These are phyloP conservation scores for Canis aureus DNA, from an alignment of 2,113 vertebrate genomes.

Conservation along the genomic window DNA sequence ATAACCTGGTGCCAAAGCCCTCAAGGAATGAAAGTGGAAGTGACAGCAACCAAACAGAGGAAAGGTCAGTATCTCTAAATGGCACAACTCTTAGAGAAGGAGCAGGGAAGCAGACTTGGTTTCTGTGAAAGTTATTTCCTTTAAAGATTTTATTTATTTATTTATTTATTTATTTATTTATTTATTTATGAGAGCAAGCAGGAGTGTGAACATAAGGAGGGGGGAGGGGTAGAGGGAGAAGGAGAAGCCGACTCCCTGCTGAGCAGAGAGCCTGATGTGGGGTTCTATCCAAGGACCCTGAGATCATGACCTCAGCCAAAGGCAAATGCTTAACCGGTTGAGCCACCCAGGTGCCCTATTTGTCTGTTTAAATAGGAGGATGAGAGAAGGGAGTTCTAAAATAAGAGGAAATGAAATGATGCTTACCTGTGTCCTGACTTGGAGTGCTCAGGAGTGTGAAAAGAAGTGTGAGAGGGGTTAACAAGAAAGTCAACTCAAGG, in stretches of 20 bases:
- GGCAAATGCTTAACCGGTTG: too few relatives aligned
- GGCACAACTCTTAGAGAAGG: neutral
- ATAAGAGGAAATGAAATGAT: neutral
- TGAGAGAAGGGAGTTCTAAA: neutral
- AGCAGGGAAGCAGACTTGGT: neutral
- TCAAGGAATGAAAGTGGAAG: neutral
- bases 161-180: too few relatives aligned
- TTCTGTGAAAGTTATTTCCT: neutral
- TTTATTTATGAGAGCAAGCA: too few relatives aligned
- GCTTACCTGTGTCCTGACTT: neutral
- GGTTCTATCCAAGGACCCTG: too few relatives aligned
- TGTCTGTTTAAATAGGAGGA: slow-evolving; percentile 1
- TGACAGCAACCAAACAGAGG: neutral
- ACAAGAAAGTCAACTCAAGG: neutral
- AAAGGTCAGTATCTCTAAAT: neutral
- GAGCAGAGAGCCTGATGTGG: too few relatives aligned
- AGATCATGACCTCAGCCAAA: too few relatives aligned
- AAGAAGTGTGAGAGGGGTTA: neutral
- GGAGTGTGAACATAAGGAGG: too few relatives aligned
- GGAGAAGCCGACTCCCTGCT: too few relatives aligned
- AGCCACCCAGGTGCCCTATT: too few relatives aligned
- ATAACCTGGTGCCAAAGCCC: neutral
- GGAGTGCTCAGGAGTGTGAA: neutral
- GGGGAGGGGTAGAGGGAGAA: too few relatives aligned
- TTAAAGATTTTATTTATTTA: too few relatives aligned